Conservation (phyloP, 2,113 vertebrate species). For the Cyprinodon tularosa region DNA sequence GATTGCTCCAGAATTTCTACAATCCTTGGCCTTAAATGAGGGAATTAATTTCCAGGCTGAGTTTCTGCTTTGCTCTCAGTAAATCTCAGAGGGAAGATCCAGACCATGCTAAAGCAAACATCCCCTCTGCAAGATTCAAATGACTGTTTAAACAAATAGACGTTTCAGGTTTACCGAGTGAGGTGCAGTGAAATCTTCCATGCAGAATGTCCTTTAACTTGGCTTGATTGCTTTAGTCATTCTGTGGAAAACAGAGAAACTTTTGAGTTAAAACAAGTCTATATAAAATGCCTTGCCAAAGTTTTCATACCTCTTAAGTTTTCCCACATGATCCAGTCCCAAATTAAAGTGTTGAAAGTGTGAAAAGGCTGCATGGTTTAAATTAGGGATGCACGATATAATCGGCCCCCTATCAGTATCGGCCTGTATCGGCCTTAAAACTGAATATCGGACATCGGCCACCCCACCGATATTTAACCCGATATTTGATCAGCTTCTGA, state of each 20-base stretch:
- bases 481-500: too few relatives aligned
- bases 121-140: conserved; percentile 37
- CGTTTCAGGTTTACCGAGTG: conserved; percentile 33
- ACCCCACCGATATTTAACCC: too few relatives aligned
- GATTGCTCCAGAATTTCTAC: conserved; percentile 61
- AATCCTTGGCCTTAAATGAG: conserved; percentile 63
- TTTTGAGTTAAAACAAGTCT: background rate
- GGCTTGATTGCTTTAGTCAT: background rate
- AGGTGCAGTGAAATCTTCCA: conserved; percentile 7
- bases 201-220: background rate
- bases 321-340: background rate
- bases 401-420: too few relatives aligned
- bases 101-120: conserved; percentile 44
- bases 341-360: background rate
- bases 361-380: background rate
- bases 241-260: background rate
- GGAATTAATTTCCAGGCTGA: conserved; percentile 69
- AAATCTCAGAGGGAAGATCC: conserved; percentile 48
- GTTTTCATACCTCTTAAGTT: background rate
- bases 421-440: too few relatives aligned
- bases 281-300: background rate
- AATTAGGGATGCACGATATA: too few relatives aligned
- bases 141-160: conserved; percentile 42
- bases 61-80: conserved; percentile 50
- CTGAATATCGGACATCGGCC: too few relatives aligned